phyloP scores from a whole-genome alignment of 1,140 invertebrate genomes.

The Acromyrmex heyeri region DNA sequence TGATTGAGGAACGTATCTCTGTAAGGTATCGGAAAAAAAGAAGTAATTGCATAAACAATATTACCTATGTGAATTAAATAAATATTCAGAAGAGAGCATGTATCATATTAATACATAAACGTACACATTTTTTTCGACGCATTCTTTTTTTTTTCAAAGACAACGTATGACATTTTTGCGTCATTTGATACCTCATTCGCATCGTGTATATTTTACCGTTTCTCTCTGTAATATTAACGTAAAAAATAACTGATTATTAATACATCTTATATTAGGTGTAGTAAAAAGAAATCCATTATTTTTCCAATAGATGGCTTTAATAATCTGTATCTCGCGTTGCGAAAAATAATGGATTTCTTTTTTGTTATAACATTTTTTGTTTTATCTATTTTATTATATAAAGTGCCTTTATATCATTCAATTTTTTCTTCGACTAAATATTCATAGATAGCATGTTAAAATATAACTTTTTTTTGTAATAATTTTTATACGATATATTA shows the following conservation, averaged over 20 bases:
- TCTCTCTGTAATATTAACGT: neutral
- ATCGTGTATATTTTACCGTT: neutral
- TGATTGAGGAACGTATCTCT: neutral
- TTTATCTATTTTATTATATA: neutral
- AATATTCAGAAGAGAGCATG: neutral
- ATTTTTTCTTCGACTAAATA: neutral
- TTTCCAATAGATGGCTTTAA: too few relatives aligned
- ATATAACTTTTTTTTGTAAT: neutral
- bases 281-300: too few relatives aligned
- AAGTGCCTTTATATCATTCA: neutral
- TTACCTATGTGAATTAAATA: neutral
- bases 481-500: neutral
- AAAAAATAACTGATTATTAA: neutral
- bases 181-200: neutral
- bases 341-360: too few relatives aligned
- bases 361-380: neutral
- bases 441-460: neutral
- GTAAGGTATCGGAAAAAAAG: neutral
- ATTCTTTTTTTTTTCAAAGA: neutral
- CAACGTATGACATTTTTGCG: slow-evolving; percentile 3
- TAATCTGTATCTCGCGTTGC: too few relatives aligned
- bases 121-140: neutral
- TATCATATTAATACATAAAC: neutral
- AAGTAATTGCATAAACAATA: neutral
- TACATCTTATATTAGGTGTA: neutral